A percentile compares a stretch with the other conserved stretches of the same genome.
Evolutionary conservation across 2,888 invertebrate genomes (phyloP).

Genomic region (Diplolepis rosae): DNA sequence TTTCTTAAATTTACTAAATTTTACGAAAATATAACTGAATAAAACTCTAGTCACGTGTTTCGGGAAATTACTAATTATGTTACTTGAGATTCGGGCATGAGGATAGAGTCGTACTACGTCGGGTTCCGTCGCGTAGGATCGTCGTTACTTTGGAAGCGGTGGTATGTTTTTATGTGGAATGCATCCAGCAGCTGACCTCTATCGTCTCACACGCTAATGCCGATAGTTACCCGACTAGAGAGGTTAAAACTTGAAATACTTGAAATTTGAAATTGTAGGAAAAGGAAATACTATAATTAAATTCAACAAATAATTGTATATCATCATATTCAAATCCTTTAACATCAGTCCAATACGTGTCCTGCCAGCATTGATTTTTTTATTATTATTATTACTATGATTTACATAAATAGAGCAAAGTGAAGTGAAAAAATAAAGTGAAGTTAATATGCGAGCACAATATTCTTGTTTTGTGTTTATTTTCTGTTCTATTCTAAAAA

Average conservation of each 20-base stretch:
- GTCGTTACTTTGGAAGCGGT: neutral
- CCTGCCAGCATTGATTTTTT: neutral
- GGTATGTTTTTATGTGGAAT: neutral
- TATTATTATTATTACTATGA: neutral
- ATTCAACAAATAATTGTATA: no score
- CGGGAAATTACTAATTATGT: neutral
- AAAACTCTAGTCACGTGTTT: neutral
- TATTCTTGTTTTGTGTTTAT: no score
- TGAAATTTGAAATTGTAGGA: neutral
- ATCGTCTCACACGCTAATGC: constrained; percentile 1
- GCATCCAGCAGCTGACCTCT: neutral
- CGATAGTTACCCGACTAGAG: neutral
- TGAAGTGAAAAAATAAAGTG: neutral
- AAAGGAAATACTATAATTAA: no score
- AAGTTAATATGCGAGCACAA: no score
- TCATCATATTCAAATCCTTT: neutral
- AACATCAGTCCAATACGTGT: neutral
- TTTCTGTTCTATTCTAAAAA: no score
- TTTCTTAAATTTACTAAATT: no score
- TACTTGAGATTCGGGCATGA: neutral
- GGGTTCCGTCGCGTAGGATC: neutral
- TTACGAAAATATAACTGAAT: no score
- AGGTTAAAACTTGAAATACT: neutral
- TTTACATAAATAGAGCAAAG: neutral
- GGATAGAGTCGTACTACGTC: neutral